Conservation (phyloP, 1,140 invertebrate genomes). For the Steinernema feltiae region DNA sequence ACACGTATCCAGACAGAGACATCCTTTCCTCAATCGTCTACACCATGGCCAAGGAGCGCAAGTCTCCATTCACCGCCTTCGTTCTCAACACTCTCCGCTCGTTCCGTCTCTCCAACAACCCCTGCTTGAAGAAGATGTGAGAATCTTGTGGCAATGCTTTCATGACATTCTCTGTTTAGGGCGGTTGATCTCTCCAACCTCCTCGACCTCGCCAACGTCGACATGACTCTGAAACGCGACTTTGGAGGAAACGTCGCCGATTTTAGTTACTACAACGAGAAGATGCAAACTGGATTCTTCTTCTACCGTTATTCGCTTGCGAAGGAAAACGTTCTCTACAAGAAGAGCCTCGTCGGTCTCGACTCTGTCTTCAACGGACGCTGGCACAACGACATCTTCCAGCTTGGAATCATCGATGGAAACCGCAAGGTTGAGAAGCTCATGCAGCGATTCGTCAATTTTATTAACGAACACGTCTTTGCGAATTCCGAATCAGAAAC, state of each 20-base stretch:
- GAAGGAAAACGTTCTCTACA: slow-evolving; percentile 36
- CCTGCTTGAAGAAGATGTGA: slow-evolving; percentile 12
- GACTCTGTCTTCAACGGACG: slow-evolving; percentile 36
- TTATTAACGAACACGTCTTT: slow-evolving; percentile 24
- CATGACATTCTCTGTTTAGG: not conserved
- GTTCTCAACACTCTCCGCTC: slow-evolving; percentile 20
- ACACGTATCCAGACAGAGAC: slow-evolving; percentile 31
- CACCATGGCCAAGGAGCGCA: slow-evolving; percentile 41
- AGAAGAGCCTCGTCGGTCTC: slow-evolving; percentile 36
- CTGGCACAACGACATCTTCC: slow-evolving; percentile 31
- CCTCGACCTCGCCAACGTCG: slow-evolving; percentile 8
- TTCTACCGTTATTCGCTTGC: slow-evolving; percentile 28
- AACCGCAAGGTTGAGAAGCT: not conserved
- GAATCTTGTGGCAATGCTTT: not conserved
- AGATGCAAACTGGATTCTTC: slow-evolving; percentile 24
- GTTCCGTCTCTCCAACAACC: slow-evolving; percentile 14
- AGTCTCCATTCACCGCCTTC: slow-evolving; percentile 51
- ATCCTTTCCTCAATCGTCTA: slow-evolving; percentile 42
- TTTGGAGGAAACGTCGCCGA: slow-evolving; percentile 14
- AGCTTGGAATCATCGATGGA: slow-evolving; percentile 29
- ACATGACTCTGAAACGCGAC: not conserved
- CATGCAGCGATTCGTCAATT: slow-evolving; percentile 35
- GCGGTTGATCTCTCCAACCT: slow-evolving; percentile 16
- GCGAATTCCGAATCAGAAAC: slow-evolving; percentile 23
- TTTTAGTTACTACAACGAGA: slow-evolving; percentile 18